Evolutionary conservation across 2,888 invertebrate genomes (phyloP), one percentile per base, ranked within the genome.

Genomic region (Ptychoptera albimana): DNA sequence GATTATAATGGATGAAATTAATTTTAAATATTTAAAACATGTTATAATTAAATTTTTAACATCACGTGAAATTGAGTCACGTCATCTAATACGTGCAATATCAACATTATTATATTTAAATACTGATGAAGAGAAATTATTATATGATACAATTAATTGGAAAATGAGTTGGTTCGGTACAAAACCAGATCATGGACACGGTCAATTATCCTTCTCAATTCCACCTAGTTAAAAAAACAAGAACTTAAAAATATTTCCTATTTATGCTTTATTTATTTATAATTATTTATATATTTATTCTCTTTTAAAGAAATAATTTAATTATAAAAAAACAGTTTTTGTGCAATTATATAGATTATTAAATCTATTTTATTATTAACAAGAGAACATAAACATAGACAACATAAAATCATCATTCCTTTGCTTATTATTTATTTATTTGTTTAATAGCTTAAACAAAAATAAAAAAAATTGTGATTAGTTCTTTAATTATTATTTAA

Each of bases 41-140:
- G 93, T 93, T 50, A 78, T 93, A 49, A 80, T 93, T 3, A 88
- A 91, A 60, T 93, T 93, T 66, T 73, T 93, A 55, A 92, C 92
- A 0, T 82, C 86, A 59, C 73, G 86, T 49, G 92, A 92, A 64
- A 61, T 79, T 31, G 79, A 92, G 72, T 91, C 92, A 36, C 74
- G 88, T 15, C 92, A 93, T 63, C 69, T 93, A 56, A 88, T 89
- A 11, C 77, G 85, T 57, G 92, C 92, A 1, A 82, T 93, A 2
- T 77, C 89, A 0, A 83, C 84, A 1, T 66, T 93, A 44, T 70
- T 93, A 30, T 77, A 86, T 49, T 80, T 93, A 49, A 80, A 81
- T 0, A 74, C 79, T 15, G 91, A 91, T 56, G 93, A 93, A 64
- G 91, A 93, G 58, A 79, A 82, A 54, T 63, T 89, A 8, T 71